These are phyloP conservation scores for Nicator chloris DNA, from an alignment of 2,113 vertebrate species.

Conservation along the genomic window DNA sequence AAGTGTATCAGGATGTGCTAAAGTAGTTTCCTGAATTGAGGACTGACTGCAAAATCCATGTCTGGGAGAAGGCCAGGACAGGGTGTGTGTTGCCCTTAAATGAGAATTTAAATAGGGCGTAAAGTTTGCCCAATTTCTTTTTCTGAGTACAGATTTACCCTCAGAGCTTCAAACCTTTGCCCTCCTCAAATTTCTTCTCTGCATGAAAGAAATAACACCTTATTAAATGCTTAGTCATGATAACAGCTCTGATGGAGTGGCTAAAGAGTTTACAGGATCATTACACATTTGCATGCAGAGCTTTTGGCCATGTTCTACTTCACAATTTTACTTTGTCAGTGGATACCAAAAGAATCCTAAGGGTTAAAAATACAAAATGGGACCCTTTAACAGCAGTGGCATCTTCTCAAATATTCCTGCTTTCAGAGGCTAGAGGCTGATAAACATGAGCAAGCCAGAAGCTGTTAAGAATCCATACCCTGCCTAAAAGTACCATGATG, in stretches of 20 bases:
- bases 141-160: background rate
- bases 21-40: slow-evolving; percentile 34
- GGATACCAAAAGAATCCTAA: background rate
- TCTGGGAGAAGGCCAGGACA: background rate
- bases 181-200: background rate
- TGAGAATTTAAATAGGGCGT: background rate
- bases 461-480: background rate
- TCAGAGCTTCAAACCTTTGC: background rate
- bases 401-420: background rate
- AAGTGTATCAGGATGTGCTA: background rate
- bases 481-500: background rate
- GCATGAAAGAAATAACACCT: background rate
- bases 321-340: background rate
- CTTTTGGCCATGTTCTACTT: background rate
- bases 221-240: background rate
- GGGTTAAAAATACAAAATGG: background rate
- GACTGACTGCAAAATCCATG: background rate
- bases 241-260: background rate
- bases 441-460: background rate
- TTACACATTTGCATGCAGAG: background rate
- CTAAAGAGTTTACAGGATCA: background rate
- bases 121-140: background rate
- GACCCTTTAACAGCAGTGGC: background rate
- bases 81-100: background rate
- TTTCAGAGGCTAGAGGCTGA: background rate